Base-by-base conservation (phyloP, 2,888 invertebrate species). In the Cheilosia vernalis region DNA sequence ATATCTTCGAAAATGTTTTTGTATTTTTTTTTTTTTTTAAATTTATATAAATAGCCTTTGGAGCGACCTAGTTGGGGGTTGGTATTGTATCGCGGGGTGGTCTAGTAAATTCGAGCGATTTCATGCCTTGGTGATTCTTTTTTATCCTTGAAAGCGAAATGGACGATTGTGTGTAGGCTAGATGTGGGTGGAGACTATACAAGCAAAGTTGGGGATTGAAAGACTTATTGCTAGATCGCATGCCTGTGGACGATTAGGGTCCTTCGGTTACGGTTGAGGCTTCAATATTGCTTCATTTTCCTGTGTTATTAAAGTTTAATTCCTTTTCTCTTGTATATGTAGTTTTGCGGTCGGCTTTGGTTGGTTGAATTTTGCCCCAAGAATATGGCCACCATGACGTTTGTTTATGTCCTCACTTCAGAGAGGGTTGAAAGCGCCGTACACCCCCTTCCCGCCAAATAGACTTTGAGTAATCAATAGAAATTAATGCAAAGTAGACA, bases 211-310 rank as follows among this genome's bases (percentile, higher is more conserved):
- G 51, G 67, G 30, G 53, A 33, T 64, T 76, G 89, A 89, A 89
- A 89, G 89, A 88, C 88, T 91, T 91, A 91, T 91, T 89, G 88
- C 89, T 77, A 87, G 88, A 89, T 90, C 87, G 91, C 91, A 91
- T 91, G 91, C 90, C 88, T 90, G 88, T 88, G 88, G 87, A 78
- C 89, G 89, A 89, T 88, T 88, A 89, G 87, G 85, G 82, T 70
- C 82, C 82, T 83, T 44, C 85, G 74, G 79, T 82, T 88, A 87
- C 86, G 82, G 83, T 73, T 88, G 87, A 60, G 63, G 66, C 83
- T 78, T 78, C 66, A 58, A 79, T 82, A 87, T 87, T 80, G 69
- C 74, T 86, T 74, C 44, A 85, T 79, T 83, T 83, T 78, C 78
- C 60, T 66, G 60, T 74, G 80, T 60, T 84, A 79, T 86, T 66